Evolutionary conservation across 2,113 vertebrate species (phyloP).

Genomic region (Pachycephala philippinensis): DNA sequence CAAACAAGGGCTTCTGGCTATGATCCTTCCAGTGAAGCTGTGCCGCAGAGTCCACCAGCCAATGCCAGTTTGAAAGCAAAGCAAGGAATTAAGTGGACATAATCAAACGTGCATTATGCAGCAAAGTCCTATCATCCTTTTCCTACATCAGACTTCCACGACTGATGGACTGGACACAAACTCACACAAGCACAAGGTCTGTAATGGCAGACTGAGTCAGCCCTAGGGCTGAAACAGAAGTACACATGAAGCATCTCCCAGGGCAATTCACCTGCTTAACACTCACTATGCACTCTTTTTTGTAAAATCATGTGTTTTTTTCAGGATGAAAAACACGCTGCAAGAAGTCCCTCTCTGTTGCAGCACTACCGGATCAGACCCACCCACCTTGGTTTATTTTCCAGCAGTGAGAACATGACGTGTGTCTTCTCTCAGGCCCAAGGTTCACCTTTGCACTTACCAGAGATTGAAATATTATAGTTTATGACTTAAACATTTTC

Average conservation of each 20-base stretch:
- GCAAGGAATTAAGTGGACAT: neutral
- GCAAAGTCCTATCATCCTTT: neutral
- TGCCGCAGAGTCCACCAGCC: fast-evolving
- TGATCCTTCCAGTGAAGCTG: neutral
- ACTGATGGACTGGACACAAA: fast-evolving
- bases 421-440: neutral
- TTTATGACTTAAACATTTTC: neutral
- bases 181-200: neutral
- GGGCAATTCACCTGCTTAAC: neutral
- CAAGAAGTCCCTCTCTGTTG: neutral
- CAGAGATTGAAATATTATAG: neutral
- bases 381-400: neutral
- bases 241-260: neutral
- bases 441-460: fast-evolving
- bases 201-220: neutral
- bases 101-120: neutral
- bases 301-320: neutral
- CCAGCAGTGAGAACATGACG: neutral
- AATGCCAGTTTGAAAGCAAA: neutral
- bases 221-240: neutral
- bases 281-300: neutral
- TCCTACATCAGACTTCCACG: neutral
- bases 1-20: neutral
- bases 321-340: neutral
- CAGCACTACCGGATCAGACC: neutral